These are phyloP conservation scores for Ectropis crepuscularia DNA, from an alignment of 2,888 invertebrate genomes.

Conservation along the genomic window DNA sequence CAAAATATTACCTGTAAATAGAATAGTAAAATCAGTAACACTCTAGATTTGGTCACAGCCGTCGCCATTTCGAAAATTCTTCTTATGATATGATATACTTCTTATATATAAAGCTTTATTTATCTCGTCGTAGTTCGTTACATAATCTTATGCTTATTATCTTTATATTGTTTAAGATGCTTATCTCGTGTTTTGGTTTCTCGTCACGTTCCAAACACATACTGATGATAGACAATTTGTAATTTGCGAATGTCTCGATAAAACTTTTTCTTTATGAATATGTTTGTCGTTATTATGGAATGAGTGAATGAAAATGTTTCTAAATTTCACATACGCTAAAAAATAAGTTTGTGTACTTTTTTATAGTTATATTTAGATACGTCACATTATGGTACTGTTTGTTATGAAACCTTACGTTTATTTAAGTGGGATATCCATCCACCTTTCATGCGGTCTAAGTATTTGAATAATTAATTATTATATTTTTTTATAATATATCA, in stretches of 20 bases:
- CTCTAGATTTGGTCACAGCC: slow-evolving; percentile 51
- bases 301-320: too few relatives aligned
- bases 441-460: too few relatives aligned
- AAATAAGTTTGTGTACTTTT: too few relatives aligned
- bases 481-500: too few relatives aligned
- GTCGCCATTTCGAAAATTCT: slow-evolving; percentile 63
- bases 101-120: slow-evolving; percentile 65
- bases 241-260: slow-evolving; percentile 29
- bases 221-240: slow-evolving; percentile 44
- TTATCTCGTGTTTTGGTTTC: slow-evolving; percentile 55
- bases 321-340: too few relatives aligned
- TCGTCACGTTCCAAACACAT: slow-evolving; percentile 51
- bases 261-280: neutral
- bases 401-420: too few relatives aligned
- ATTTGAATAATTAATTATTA: too few relatives aligned
- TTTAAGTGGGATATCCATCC: too few relatives aligned
- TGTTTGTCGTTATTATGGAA: too few relatives aligned
- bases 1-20: slow-evolving; percentile 47
- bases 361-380: too few relatives aligned
- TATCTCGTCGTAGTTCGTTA: slow-evolving; percentile 54
- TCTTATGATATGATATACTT: slow-evolving; percentile 48
- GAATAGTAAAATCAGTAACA: slow-evolving; percentile 54
- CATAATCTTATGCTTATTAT: slow-evolving; percentile 53
- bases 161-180: slow-evolving; percentile 42
- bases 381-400: too few relatives aligned